These are phyloP conservation scores for Meandrina meandrites DNA, from an alignment of 92 coral and sea anemone genomes.

Conservation along the genomic window DNA sequence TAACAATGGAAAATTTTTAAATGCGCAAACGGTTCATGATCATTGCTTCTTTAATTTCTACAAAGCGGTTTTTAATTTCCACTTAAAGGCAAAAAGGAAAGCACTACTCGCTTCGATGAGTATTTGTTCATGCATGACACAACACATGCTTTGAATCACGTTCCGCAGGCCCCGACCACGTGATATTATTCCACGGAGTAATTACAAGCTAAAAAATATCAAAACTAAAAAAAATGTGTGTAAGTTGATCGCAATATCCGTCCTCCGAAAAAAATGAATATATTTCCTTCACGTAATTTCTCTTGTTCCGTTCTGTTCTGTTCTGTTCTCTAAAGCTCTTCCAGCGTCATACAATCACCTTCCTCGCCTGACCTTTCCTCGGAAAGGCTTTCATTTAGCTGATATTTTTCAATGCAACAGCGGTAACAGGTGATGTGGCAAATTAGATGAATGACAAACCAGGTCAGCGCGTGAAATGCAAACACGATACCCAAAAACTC, in stretches of 20 bases:
- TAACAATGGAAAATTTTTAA: too few relatives aligned
- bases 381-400: neutral
- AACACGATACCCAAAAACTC: conserved; percentile 57
- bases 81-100: too few relatives aligned
- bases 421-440: conserved; percentile 1
- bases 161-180: neutral
- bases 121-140: neutral
- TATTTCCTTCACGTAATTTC: neutral
- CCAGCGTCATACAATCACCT: neutral
- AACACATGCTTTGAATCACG: neutral
- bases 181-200: neutral
- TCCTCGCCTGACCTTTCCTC: conserved; percentile 22
- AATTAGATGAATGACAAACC: conserved; percentile 7
- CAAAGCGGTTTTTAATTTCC: too few relatives aligned
- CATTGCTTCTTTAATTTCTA: too few relatives aligned
- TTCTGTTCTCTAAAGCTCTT: neutral
- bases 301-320: neutral
- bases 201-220: neutral
- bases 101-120: too few relatives aligned
- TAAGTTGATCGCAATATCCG: too few relatives aligned
- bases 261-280: neutral
- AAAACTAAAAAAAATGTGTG: too few relatives aligned
- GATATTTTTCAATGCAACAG: neutral
- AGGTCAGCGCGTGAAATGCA: conserved; percentile 38
- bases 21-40: neutral